These are phyloP conservation scores for Tyrophagus putrescentiae DNA, from an alignment of 1,140 invertebrate species.

Conservation along the genomic window DNA sequence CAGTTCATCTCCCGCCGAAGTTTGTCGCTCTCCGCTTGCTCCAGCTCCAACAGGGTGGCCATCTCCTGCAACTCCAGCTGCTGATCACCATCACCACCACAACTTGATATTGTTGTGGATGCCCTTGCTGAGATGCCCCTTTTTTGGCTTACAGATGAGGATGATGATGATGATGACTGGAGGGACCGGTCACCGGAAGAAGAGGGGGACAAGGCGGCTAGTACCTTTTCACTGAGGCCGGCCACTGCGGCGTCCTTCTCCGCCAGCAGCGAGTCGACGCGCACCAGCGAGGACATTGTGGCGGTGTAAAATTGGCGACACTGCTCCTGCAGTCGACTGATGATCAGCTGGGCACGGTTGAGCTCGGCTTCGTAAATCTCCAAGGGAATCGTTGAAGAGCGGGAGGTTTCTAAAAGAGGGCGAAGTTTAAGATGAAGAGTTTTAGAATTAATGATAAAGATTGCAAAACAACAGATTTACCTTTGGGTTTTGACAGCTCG, in stretches of 20 bases:
- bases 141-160: too few relatives aligned
- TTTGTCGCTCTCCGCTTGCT: background rate
- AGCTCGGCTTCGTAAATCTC: background rate
- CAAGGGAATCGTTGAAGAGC: background rate
- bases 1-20: background rate
- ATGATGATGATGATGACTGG: too few relatives aligned
- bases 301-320: background rate
- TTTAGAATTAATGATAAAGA: background rate
- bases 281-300: background rate
- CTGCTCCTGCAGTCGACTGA: background rate
- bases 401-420: background rate
- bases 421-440: background rate
- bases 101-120: background rate
- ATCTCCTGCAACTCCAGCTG: too few relatives aligned
- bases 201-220: background rate
- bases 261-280: background rate
- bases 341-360: background rate
- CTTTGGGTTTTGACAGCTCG: too few relatives aligned
- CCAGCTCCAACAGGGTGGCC: background rate
- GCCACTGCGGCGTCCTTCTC: background rate
- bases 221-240: background rate
- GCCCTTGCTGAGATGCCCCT: background rate
- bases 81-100: too few relatives aligned
- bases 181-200: too few relatives aligned
- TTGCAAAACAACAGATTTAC: background rate